phyloP scores from a whole-genome alignment of 2,113 vertebrate species.

The Lichenostomus cassidix region DNA sequence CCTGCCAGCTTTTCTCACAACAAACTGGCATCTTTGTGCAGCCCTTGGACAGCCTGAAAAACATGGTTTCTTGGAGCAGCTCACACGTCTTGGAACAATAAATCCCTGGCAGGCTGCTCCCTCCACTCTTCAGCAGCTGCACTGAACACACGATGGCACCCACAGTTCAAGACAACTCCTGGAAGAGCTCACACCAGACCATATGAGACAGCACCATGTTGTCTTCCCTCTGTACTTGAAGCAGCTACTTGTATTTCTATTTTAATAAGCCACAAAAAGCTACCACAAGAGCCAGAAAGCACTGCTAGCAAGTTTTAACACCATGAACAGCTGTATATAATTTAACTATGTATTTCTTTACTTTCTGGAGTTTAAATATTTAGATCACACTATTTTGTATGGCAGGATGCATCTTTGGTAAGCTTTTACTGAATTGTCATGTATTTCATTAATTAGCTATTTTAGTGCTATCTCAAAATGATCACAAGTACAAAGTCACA shows the following conservation, averaged over 20 bases:
- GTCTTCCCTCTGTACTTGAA: background rate
- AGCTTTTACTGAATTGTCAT: background rate
- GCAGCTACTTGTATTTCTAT: background rate
- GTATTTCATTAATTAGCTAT: background rate
- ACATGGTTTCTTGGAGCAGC: background rate
- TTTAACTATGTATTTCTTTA: background rate
- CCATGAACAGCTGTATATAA: accelerated
- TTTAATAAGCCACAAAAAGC: background rate
- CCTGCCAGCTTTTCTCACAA: background rate
- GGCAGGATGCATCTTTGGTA: background rate
- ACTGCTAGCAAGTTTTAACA: background rate
- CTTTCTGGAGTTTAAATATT: background rate
- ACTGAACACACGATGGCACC: background rate
- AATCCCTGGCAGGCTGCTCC: background rate
- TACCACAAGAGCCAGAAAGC: background rate
- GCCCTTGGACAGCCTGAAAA: background rate
- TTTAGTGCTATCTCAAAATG: background rate
- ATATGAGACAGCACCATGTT: background rate
- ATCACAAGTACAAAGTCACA: background rate
- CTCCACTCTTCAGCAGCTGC: background rate
- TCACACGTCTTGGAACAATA: background rate
- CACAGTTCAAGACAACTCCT: background rate
- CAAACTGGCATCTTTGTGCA: background rate
- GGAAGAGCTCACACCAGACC: background rate
- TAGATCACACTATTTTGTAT: background rate